phyloP scores from a whole-genome alignment of 2,888 invertebrate species.

The Helleia helle region DNA sequence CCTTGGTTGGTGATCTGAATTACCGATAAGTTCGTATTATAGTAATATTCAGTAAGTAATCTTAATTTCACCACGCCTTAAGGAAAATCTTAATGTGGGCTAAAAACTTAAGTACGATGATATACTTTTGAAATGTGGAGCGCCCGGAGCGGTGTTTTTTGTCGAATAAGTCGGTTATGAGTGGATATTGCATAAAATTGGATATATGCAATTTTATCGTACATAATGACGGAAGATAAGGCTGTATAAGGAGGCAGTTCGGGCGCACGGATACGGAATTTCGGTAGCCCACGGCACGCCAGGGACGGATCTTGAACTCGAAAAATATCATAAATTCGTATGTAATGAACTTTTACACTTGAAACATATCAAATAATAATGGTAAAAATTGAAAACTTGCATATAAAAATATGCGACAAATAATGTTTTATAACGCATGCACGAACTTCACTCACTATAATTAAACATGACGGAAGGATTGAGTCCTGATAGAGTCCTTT shows the following conservation, averaged over 20 bases:
- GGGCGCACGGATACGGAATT: slow-evolving; percentile 43
- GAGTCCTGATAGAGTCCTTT: too few species aligned
- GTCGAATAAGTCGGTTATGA: slow-evolving; percentile 6
- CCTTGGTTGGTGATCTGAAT: too few species aligned
- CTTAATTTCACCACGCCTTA: not conserved
- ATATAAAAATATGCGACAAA: too few species aligned
- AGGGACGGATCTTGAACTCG: slow-evolving; percentile 36
- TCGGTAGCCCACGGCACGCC: slow-evolving; percentile 55
- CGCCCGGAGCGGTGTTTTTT: slow-evolving; percentile 9
- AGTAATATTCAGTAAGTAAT: too few species aligned
- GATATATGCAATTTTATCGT: slow-evolving; percentile 16
- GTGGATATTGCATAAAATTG: slow-evolving; percentile 14
- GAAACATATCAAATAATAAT: too few species aligned
- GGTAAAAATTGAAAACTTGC: too few species aligned
- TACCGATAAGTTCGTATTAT: too few species aligned
- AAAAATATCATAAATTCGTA: slow-evolving; percentile 6
- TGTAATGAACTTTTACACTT: too few species aligned
- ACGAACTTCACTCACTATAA: too few species aligned
- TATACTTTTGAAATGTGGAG: slow-evolving; percentile 3
- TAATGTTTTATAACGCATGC: too few species aligned
- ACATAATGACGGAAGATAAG: slow-evolving; percentile 35
- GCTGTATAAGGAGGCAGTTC: slow-evolving; percentile 23
- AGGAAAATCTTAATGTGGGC: slow-evolving; percentile 2
- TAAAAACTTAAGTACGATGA: slow-evolving; percentile 6
- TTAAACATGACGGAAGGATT: too few species aligned